Evolutionary conservation across 2,888 invertebrate species (phyloP), one percentile per base, ranked within the genome.

Genomic region (Drosophila kambysellisi): DNA sequence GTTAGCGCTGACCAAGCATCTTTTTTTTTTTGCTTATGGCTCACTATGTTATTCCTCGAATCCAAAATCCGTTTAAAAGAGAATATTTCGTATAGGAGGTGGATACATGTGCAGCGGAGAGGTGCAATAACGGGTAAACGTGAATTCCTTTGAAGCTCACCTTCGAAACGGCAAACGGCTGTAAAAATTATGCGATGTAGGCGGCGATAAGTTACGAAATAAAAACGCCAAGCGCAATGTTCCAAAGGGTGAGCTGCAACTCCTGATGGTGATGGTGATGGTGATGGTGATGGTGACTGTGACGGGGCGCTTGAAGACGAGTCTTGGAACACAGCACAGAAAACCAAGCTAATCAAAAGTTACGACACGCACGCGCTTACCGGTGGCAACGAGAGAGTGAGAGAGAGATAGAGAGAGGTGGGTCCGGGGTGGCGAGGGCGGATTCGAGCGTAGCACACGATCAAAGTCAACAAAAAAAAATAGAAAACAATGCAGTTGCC

Each of bases 321-420:
- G 65, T 60, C 74, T 65, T 70, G 68, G 39, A 68, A 53, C 51
- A 60, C 70, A 68, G 76, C 65, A 56, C 50, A 62, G 48, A 68
- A 69, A 61, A 62, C 66, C 67, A 25, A 46, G 25, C 86, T 88
- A 90, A 90, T 89, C 83, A 90, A 90, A 89, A 90, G 87, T 90
- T 87, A 87, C 88, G 82, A 84, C 89, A 90, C 90, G 87, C 90
- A 87, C 85, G 84, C 90, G 90, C 71, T 75, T 74, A 60, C 58
- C 56, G 57, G 25, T 12, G 25, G 25, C 25, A 46, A 37, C 30
- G 29, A 37, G 39, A 20, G 43, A 58, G 41, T 25, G 51, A 37
- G 58, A 48, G 12, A 37, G 58, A 37, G 58, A 48, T 11, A 37
- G 58, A 48, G 11, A 33, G 17, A 4, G 30, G 12, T 48, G 54